Base-by-base conservation (phyloP, 2,888 invertebrate species). In the Tachina grossa region DNA sequence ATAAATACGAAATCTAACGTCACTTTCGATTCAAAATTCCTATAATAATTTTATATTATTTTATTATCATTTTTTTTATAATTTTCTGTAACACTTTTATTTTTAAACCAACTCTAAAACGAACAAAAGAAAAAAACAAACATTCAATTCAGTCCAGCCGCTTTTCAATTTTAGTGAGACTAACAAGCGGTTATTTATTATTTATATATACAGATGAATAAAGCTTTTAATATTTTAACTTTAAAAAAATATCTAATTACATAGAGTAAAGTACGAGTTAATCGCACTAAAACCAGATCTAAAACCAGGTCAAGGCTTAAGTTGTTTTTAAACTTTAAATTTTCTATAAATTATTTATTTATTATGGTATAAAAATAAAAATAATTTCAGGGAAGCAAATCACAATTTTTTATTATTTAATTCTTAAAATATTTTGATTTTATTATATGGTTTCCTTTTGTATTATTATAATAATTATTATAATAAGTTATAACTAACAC, bases 221-320 rank as follows among this genome's bases (percentile, higher is more conserved):
- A 31, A 31, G 0, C 31, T 31, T 31, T 31, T 31, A 31, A 6
- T 31, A 6, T 31, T 31, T 31, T 0, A 31, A 6, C 31, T 31
- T 6, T 31, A 31, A 71, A 71, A n/a, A 74, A 43, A 59, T 57
- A 59, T 74, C 13, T 53, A 31, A 6, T 31, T 1, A 55, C 43
- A 57, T 63, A 19, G 4, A 13, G 4, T 43, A 72, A 71, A 61
- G 53, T 63, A 53, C 79, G 65, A 66, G 69, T 79, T n/a, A 49
- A 74, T 11, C 75, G 22, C 13, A 49, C 11, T 51, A 43, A 77
- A 77, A 72, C 47, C 39, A 51, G 53, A 63, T 71, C 51, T 66
- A 66, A 43, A 83, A 66, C 53, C 82, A 76, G 82, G 85, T 79
- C 85, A 85, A 71, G 85, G 85, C 47, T 66, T 31, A 43, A 77